Base-by-base conservation (phyloP, 2,888 invertebrate genomes). In the Fragum fragum region DNA sequence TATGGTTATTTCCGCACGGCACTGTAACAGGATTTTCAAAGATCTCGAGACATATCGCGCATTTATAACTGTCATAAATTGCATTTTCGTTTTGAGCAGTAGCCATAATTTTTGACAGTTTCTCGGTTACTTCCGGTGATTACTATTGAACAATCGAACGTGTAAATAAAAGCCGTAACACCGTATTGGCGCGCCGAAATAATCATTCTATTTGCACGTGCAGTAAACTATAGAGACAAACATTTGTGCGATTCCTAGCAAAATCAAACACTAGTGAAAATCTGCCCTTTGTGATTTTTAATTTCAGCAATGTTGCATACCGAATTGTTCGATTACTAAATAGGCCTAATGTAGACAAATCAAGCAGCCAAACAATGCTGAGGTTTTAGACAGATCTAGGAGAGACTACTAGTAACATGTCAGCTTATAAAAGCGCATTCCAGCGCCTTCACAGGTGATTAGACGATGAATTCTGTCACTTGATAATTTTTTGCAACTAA, bases 41-140 rank as follows among this genome's bases (percentile, higher is more conserved):
- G 21, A 91, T 83, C 55, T 91, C 91, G 28, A 88, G 85, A 81
- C 92, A 92, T 55, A 92, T 87, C 16, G 90, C 77, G 86, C 92
- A 92, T 11, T 77, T 87, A 63, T 87, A 90, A 36, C 83, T 70
- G 28, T 81, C 78, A 18, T 77, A 68, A 39, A 26, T 42, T 14
- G 47, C 69, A 29, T 66, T 61, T 39, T 76, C 70, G 21, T 23
- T 55, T 55, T 53, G 18, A 32, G 55, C 42, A 66, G 66, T 66
- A 36, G 66, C 66, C 66, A 66, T 66, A 32, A 63, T 63, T 29
- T 9, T 66, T 66, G 66, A 66, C 66, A 66, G 42, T 1, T 42
- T 5, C 14, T 52, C 21, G 26, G 5, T 23, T 21, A 18, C 57
- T 21, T 61, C 61, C 32, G 32, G 18, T 61, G 57, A 21, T 23